Base-by-base conservation (phyloP, 2,797 vertebrate species). In the Pempheris klunzingeri region DNA sequence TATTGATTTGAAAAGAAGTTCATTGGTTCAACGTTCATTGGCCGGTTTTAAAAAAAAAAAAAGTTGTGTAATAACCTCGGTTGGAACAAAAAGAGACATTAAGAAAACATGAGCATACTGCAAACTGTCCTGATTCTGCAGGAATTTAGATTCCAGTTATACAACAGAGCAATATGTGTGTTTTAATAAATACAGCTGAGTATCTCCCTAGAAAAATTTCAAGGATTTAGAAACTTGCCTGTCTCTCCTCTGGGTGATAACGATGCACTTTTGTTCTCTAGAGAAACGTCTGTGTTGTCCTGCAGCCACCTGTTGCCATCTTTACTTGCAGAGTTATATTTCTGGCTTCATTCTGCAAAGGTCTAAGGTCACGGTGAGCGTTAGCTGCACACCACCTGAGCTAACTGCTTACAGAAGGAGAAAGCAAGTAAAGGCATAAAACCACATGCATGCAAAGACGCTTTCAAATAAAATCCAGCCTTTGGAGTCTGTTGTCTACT, bases 291-390 rank as follows among this genome's bases (percentile, higher is more conserved):
- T 3, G 15, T 14, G 20, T 15, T 14, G 47, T 55, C 13, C 1
- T 55, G 11, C 38, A 67, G 15, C 30, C 47, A 77, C 57, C 61
- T 77, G 62, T 64, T 80, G 38, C 24, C 15, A 55, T 36, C 15
- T 44, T 14, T 13, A 63, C 13, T 3, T 43, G 41, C 7, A 2
- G 3, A 66, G 7, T n/a, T 22, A 30, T 5, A 20, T 44, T 52
- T 71, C 4, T 24, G 7, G 7, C 15, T 50, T 38, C 4, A 20
- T 11, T 61, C 6, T 17, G 32, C 41, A 68, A 54, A 38, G 10
- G 13, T 18, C 47, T 32, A 54, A 38, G 10, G 39, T 62, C 32
- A 52, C 36, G 38, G 22, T 68, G 22, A 50, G 14, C 32, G 18
- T 10, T 34, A 32, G 30, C 30, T 32, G 4, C 30, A 69, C 20